phyloP scores from a whole-genome alignment of 2,797 vertebrate genomes.

The Rhadinocentrus ornatus region DNA sequence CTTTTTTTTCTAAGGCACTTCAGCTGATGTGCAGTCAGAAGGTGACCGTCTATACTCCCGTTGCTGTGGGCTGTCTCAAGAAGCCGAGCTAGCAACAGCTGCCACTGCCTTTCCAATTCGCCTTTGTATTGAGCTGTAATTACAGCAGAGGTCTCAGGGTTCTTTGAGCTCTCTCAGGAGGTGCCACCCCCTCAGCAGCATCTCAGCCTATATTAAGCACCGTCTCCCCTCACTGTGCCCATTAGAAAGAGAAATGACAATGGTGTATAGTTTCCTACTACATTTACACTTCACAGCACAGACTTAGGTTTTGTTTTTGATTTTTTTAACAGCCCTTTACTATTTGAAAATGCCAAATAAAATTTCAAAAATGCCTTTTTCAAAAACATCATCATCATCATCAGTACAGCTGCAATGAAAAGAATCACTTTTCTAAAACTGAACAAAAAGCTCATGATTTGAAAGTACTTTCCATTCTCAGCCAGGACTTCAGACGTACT shows the following conservation, averaged over 20 bases:
- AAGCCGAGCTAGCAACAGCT: conserved; percentile 67
- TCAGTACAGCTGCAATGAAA: conserved; percentile 16
- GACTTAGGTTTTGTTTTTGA: conserved; percentile 13
- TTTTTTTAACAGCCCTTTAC: conserved; percentile 1
- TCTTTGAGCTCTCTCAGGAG: conserved; percentile 68
- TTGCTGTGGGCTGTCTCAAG: conserved; percentile 47
- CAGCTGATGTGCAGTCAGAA: conserved; percentile 70
- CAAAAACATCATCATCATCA: conserved; percentile 22
- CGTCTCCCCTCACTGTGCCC: conserved; percentile 38
- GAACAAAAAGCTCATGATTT: conserved; percentile 23
- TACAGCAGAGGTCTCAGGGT: conserved; percentile 64
- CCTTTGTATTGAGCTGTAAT: conserved; percentile 71
- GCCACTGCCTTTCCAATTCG: conserved; percentile 56
- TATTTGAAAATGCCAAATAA: conserved; percentile 9
- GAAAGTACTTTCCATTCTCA: not conserved
- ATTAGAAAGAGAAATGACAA: conserved; percentile 45
- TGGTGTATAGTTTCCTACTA: conserved; percentile 25
- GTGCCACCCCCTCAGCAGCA: conserved; percentile 55
- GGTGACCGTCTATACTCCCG: conserved; percentile 56
- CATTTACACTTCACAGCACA: conserved; percentile 34
- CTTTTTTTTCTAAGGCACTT: conserved; percentile 49
- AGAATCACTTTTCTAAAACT: conserved; percentile 21
- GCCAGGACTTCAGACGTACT: conserved; percentile 37
- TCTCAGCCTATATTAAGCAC: conserved; percentile 55
- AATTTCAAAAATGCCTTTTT: conserved; percentile 14